Base-by-base conservation (phyloP, 2,113 vertebrate species). In the Galeopterus variegatus region DNA sequence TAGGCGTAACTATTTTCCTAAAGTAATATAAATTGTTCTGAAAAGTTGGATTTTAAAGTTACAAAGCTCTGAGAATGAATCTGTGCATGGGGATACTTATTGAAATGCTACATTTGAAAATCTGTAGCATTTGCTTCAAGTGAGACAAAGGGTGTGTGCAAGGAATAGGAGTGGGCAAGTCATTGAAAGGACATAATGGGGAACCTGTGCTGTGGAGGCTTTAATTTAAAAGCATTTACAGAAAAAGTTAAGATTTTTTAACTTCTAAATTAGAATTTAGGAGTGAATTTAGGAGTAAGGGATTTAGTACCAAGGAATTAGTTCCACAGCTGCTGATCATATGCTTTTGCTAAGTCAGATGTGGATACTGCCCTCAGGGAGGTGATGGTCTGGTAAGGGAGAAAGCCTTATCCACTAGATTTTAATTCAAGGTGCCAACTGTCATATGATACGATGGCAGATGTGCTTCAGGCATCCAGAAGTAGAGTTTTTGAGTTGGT, bases 1-100 rank as follows among this genome's bases (percentile, higher is more conserved):
- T 21, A 77, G 54, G 41, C 72, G 13, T 95, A 65, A 93, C 69
- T 83, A 1, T 77, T 69, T 24, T 90, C 41, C 10, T 80, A 28
- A 88, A 79, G 56, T 79, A 86, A 90, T 70, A 76, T 50, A 79
- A 77, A 65, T 87, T 72, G 26, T 72, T 72, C 60, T 79, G 41
- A 72, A 81, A 65, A 36, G 33, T 79, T 88, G 65, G 41, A 54
- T 85, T 80, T 95, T 75, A 85, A 91, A 93, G 65, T 88, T 88
- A 36, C 86, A 70, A 88, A 64, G 31, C 83, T 81, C 52, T n/a
- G 31, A 69, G 83, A 73, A 67, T 77, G 62, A 65, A 58, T 75
- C 13, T 80, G 36, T 90, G 21, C 26, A 50, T 11, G 67, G 65
- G 31, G 24, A 45, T 64, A 28, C 24, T 64, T 83, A 45, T 5